These are phyloP conservation scores for Telenomus remus DNA, from an alignment of 1,140 invertebrate genomes.

Conservation along the genomic window DNA sequence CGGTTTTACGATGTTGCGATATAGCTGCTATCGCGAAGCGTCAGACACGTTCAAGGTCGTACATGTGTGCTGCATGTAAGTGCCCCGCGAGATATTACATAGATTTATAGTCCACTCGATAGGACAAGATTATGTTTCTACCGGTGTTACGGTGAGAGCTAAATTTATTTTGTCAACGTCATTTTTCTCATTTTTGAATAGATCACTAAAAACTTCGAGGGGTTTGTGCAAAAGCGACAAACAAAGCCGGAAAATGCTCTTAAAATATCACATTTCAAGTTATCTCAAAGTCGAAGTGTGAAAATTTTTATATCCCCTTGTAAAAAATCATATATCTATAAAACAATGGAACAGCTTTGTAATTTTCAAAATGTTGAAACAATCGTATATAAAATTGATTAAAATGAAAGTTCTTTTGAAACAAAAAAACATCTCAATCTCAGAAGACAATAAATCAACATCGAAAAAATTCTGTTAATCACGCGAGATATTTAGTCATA, in stretches of 20 bases:
- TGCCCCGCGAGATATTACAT: slow-evolving; percentile 50
- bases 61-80: slow-evolving; percentile 41
- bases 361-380: no score
- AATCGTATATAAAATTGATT: no score
- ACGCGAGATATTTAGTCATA: slow-evolving; percentile 31
- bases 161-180: slow-evolving; percentile 36
- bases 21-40: slow-evolving; percentile 37
- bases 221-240: slow-evolving; percentile 26
- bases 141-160: slow-evolving; percentile 47
- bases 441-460: slow-evolving; percentile 15
- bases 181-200: slow-evolving; percentile 18
- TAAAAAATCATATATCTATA: no score
- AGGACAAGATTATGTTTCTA: slow-evolving; percentile 56
- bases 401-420: no score
- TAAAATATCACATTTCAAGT: no score
- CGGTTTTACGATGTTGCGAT: slow-evolving; percentile 54
- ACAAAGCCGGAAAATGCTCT: no score
- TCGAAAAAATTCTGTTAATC: not conserved
- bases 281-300: no score
- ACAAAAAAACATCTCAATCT: not conserved
- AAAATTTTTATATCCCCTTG: no score
- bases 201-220: slow-evolving; percentile 16
- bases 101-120: slow-evolving; percentile 59
- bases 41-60: slow-evolving; percentile 44
- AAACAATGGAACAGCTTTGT: no score